Conservation (phyloP, 2,888 invertebrate genomes). For the Uloborus plumipes region DNA sequence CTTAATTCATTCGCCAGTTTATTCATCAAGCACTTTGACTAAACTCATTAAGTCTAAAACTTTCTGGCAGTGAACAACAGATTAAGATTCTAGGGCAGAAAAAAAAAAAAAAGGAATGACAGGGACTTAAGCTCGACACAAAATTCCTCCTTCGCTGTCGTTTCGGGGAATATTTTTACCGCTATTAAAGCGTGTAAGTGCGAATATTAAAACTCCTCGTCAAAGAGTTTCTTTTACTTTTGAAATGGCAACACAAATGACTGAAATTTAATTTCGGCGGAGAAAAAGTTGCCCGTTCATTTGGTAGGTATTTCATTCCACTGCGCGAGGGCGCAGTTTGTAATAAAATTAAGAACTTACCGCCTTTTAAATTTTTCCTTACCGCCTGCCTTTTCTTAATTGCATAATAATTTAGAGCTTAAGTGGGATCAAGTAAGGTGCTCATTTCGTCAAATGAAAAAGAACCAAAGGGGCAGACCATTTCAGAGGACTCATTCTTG, state of each 20-base stretch:
- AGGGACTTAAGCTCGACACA: too few relatives aligned
- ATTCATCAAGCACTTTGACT: conserved; percentile 8
- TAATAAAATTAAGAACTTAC: conserved; percentile 64
- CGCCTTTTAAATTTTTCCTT: conserved; percentile 60
- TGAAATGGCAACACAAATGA: conserved; percentile 40
- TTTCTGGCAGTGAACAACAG: neutral
- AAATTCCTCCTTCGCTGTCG: too few relatives aligned
- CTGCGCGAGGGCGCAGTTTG: conserved; percentile 16
- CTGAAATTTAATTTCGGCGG: conserved; percentile 54
- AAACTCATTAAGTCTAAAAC: conserved; percentile 10
- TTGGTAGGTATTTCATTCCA: conserved; percentile 52
- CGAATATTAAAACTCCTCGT: conserved; percentile 62
- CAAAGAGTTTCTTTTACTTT: conserved; percentile 37
- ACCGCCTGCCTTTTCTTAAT: conserved; percentile 47
- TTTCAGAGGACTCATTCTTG: too few relatives aligned
- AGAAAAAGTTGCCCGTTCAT: conserved; percentile 60
- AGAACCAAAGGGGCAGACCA: conserved; percentile 8
- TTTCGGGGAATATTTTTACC: too few relatives aligned
- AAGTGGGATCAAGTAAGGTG: conserved; percentile 32
- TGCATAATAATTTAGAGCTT: conserved; percentile 60
- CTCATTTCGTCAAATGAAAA: conserved; percentile 8
- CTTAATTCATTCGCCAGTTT: conserved; percentile 6
- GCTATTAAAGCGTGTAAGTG: conserved; percentile 21
- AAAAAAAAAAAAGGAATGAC: too few relatives aligned
- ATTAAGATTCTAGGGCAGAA: neutral